phyloP scores from a whole-genome alignment of 2,797 vertebrate genomes.

The Pempheris klunzingeri region DNA sequence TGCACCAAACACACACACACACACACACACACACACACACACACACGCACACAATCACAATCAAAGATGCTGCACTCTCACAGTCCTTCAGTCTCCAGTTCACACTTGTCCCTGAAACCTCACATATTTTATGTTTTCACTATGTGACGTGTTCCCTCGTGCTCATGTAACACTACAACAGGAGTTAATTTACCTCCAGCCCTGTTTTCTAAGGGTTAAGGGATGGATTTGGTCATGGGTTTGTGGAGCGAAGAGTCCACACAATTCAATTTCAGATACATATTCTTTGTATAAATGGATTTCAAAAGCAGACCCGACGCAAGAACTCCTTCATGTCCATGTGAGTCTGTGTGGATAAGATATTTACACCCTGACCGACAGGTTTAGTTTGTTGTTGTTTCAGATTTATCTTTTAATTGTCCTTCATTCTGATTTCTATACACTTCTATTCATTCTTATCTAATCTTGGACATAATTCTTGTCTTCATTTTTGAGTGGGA shows the following conservation, averaged over 20 bases:
- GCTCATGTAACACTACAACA: neutral
- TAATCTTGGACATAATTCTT: no score
- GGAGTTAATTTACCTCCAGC: neutral
- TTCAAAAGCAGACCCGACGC: neutral
- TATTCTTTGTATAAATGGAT: neutral
- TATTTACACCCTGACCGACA: neutral
- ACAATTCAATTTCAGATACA: neutral
- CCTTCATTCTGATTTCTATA: no score
- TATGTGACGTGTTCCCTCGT: neutral
- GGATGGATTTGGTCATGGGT: neutral
- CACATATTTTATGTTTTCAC: neutral
- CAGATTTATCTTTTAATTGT: neutral
- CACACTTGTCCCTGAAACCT: neutral
- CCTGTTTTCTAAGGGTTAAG: neutral
- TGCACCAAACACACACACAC: conserved; percentile 41
- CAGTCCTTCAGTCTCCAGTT: conserved; percentile 8
- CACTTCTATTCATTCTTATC: neutral
- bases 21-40: conserved; percentile 23
- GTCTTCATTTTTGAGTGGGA: neutral
- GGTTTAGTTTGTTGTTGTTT: neutral
- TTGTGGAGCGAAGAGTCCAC: neutral
- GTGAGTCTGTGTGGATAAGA: neutral
- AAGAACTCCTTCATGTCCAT: neutral
- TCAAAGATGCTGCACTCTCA: conserved; percentile 17
- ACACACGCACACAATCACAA: no score